Percentiles rank a stretch among this genome's conserved stretches.
phyloP scores from a whole-genome alignment of 1,140 invertebrate genomes.

The Drosophila orosa region DNA sequence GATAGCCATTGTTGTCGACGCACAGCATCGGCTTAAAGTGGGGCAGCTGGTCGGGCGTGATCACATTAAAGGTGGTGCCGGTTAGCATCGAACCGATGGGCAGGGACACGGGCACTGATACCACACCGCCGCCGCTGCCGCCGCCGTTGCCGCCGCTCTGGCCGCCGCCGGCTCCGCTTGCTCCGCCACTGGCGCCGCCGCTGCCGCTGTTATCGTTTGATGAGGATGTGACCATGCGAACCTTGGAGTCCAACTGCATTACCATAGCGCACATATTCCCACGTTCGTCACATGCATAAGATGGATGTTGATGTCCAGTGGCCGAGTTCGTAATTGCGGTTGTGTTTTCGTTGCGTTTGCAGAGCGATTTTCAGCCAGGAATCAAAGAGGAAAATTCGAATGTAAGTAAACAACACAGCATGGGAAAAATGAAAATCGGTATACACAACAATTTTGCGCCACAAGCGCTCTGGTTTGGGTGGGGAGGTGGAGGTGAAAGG shows the following conservation, averaged over 20 bases:
- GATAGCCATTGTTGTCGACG: slow-evolving; percentile 92
- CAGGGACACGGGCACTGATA: slow-evolving; percentile 87
- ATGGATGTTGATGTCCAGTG: slow-evolving; percentile 21
- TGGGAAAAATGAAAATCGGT: slow-evolving; percentile 82
- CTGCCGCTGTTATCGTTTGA: slow-evolving; percentile 80
- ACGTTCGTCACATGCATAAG: slow-evolving; percentile 64
- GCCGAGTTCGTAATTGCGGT: slow-evolving; percentile 34
- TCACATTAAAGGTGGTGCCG: slow-evolving; percentile 92
- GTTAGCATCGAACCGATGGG: slow-evolving; percentile 92
- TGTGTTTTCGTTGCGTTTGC: slow-evolving; percentile 28
- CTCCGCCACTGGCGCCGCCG: slow-evolving; percentile 60
- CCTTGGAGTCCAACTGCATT: slow-evolving; percentile 83
- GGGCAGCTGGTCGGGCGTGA: slow-evolving; percentile 92
- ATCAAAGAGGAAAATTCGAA: slow-evolving; percentile 76
- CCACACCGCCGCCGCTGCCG: slow-evolving; percentile 59
- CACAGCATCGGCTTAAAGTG: slow-evolving; percentile 92
- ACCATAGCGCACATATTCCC: slow-evolving; percentile 76
- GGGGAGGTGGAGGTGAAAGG: slow-evolving; percentile 17
- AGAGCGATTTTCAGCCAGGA: slow-evolving; percentile 51
- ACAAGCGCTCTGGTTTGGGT: slow-evolving; percentile 57
- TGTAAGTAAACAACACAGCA: slow-evolving; percentile 83
- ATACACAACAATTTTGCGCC: slow-evolving; percentile 83
- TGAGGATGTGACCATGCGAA: slow-evolving; percentile 83
- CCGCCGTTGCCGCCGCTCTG: slow-evolving; percentile 24
- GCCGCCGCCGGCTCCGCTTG: slow-evolving; percentile 51